Percentiles rank a stretch among this genome's conserved stretches.
phyloP scores from a whole-genome alignment of 2,888 invertebrate genomes.

The Dermolepida albohirtum region DNA sequence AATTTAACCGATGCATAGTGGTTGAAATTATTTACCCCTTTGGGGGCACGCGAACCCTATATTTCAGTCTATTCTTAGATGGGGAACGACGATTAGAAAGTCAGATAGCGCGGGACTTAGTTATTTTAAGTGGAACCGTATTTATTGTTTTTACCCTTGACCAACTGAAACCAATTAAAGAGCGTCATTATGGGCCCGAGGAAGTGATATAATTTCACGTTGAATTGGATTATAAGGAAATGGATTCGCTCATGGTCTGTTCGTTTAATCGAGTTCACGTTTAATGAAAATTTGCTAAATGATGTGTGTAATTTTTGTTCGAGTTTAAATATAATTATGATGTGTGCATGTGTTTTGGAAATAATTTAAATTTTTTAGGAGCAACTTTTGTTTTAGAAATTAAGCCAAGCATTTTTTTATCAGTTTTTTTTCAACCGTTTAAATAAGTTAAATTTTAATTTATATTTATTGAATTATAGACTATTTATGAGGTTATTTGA shows the following conservation, averaged over 20 bases:
- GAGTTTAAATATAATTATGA: constrained; percentile 8
- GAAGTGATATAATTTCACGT: constrained; percentile 20
- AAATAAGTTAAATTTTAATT: too few relatives aligned
- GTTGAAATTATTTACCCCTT: constrained; percentile 31
- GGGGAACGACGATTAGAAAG: constrained; percentile 22
- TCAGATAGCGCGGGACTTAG: constrained; percentile 5
- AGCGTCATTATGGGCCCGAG: constrained; percentile 18
- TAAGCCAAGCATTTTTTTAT: too few relatives aligned
- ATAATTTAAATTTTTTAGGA: too few relatives aligned
- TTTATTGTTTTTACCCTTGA: constrained; percentile 39
- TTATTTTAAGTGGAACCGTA: constrained; percentile 28
- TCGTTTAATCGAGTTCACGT: constrained; percentile 28
- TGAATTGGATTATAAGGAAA: constrained; percentile 20
- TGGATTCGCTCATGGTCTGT: constrained; percentile 7
- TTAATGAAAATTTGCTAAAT: constrained; percentile 24
- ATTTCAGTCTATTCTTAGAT: constrained; percentile 25
- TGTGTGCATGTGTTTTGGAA: not conserved
- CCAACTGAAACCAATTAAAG: constrained; percentile 39
- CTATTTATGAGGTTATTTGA: too few relatives aligned
- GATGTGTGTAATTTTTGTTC: constrained; percentile 29
- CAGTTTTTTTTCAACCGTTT: too few relatives aligned
- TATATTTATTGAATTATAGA: too few relatives aligned
- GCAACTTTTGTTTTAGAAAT: too few relatives aligned
- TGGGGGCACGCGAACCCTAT: constrained; percentile 28
- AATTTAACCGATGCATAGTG: constrained; percentile 34